Evolutionary conservation across 92 coral and sea anemone species (phyloP), one percentile per base, ranked within the genome.

Genomic region (Actinernus sp.): DNA sequence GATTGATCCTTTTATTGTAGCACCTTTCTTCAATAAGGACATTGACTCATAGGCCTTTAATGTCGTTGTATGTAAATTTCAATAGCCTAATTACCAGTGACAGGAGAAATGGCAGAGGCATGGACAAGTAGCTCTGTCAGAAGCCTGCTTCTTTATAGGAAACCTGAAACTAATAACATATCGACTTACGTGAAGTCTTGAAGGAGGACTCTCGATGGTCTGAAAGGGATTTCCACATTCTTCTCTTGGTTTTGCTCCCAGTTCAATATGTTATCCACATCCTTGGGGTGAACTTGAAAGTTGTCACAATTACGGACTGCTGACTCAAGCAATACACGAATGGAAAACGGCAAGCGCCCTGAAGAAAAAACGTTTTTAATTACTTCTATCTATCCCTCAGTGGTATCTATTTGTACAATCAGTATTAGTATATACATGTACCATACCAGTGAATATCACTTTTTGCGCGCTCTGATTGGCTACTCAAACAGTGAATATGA

Each of bases 271-370:
- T 94, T 93, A 31, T 91, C 84, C 2, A 94, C 95, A 91, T 94
- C 95, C 37, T 74, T 71, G 33, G 80, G 58, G 19, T 79, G 83
- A 36, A 94, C 87, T 73, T 91, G 98, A 49, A 94, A 94, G 23
- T 88, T 88, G 60, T 94, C 98, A 84, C 98, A 94, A 67, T 92
- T 94, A 53, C 98, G 81, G 1, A 94, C 86, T 1, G 95, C 95
- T 38, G 98, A 93, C 63, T 94, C 98, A 79, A 94, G 58, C 7
- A 94, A 80, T 0, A 94, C 88, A 34, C 96, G 89, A 73, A 94
- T 84, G 21, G 98, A 94, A 58, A 87, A 94, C 40, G 98, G 98
- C 47, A 94, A 85, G 19, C 93, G 93, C 34, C 64, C 98, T 94
- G 39, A 9, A 85, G 52, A 47, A 55, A 39, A 26, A 58, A 46